Evolutionary conservation across 1,140 invertebrate species (phyloP), one percentile per base, ranked within the genome.

Genomic region (Uloborus diversus): DNA sequence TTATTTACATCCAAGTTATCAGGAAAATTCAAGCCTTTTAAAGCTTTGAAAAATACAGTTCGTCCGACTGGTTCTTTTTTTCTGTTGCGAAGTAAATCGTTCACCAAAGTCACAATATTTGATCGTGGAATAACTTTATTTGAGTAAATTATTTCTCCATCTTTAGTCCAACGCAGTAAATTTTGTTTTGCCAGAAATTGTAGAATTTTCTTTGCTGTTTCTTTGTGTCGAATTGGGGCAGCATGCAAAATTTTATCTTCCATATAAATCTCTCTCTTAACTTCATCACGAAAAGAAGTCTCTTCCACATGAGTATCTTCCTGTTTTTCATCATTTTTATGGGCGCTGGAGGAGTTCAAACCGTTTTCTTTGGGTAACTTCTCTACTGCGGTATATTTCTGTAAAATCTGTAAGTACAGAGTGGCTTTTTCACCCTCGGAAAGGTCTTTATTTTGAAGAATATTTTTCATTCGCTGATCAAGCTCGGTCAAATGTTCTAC

Each of bases 91-190:
- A 30, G 27, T 27, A 61, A 61, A 61, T 30, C 23, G 27, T 5
- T 27, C 7, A 61, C 23, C 9, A 61, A 28, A 28, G 23, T 5
- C 4, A 28, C 14, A 32, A 61, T 61, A 20, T 30, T 61, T 1
- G 59, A 28, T 20, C 25, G 7, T 27, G 20, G 20, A 68, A 68
- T 28, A n/a, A 51, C 17, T 20, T 27, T 47, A 30, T 51, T 25
- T 30, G 27, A 17, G 32, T 23, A 68, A 49, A 68, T 28, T 17
- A 68, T 49, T 27, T 68, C 23, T 68, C 64, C 64, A 7, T 59
- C 17, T 23, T 11, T 7, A 27, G 23, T 59, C 56, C 25, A 59
- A 13, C 14, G 27, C 1, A 59, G 14, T 9, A 23, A 59, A 28
- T 11, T 30, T 27, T 59, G 56, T 28, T 27, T 23, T 27, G 27